Evolutionary conservation across 2,888 invertebrate genomes (phyloP).

Genomic region (Tetropium fuscum): DNA sequence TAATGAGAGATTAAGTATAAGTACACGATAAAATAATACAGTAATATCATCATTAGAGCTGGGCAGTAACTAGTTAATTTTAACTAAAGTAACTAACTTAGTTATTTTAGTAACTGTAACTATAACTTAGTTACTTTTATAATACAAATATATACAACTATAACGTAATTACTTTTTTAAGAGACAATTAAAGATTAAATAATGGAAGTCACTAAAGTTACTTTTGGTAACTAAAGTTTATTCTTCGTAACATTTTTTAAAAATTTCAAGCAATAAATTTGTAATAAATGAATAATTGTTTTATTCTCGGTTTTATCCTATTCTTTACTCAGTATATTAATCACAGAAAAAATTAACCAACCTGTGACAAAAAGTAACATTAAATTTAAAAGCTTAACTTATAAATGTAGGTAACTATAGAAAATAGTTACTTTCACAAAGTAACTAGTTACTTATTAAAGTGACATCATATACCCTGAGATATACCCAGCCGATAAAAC

Average conservation of each 20-base stretch:
- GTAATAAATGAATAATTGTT: background rate
- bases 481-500: no score
- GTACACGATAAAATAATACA: no score
- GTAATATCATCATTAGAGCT: no score
- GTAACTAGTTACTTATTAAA: background rate
- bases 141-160: background rate
- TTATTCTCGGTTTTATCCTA: no score
- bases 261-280: no score
- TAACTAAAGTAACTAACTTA: slow-evolving; percentile 1
- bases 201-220: background rate
- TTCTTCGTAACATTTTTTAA: no score
- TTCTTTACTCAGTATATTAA: background rate
- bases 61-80: background rate
- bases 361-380: background rate
- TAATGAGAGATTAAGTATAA: no score
- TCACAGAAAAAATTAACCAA: background rate
- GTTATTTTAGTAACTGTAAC: background rate
- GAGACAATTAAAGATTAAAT: background rate
- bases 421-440: slow-evolving; percentile 1
- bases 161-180: background rate
- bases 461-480: no score
- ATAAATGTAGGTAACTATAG: slow-evolving; percentile 1
- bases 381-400: slow-evolving; percentile 1
- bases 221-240: background rate
- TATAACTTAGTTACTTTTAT: background rate